Base-by-base conservation (phyloP, 2,113 vertebrate genomes). In the Zosterops pallidus region DNA sequence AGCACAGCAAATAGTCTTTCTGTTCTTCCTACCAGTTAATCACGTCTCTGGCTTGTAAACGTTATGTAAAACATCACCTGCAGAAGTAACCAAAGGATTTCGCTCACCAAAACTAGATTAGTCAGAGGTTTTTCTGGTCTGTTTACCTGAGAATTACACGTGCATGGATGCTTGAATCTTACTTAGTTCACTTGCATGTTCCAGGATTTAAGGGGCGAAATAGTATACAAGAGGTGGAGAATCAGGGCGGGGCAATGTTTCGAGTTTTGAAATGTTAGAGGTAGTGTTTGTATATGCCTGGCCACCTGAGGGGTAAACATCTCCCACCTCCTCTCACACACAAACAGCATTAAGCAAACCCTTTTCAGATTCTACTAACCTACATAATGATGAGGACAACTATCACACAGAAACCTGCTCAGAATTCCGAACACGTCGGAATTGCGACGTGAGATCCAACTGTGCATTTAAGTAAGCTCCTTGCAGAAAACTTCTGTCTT, bases 401-500 rank as follows among this genome's bases (percentile, higher is more conserved):
- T 3, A 39, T 12, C 18, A 8, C 10, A 35, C 13, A 44, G 33
- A 37, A 49, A 29, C 11, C 5, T 1, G 33, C 46, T 47, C 24
- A 19, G 52, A 41, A 55, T 22, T 39, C 39, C 12, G 39, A 39
- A 39, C 39, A 39, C 39, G 17, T 0, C 41, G 9, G 42, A 56
- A 49, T 49, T 12, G 24, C 0, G 4, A 11, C 1, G 11, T 5
- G 47, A 11, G 8, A 16, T 19, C 31, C 5, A 47, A 22, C 19
- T 9, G 12, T 10, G 8, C 3, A 0, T 26, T 80, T 86, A 15
- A 49, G 18, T 35, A 25, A 87, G 8, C 6, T 14, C 33, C 52
- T 25, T 11, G 14, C 18, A 25, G 14, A 22, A n/a, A 8, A 7
- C 9, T 44, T 65, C 18, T 44, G 13, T 12, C 16, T 64, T 39